Evolutionary conservation across 2,888 invertebrate genomes (phyloP).

Genomic region (Apodemia duryi): DNA sequence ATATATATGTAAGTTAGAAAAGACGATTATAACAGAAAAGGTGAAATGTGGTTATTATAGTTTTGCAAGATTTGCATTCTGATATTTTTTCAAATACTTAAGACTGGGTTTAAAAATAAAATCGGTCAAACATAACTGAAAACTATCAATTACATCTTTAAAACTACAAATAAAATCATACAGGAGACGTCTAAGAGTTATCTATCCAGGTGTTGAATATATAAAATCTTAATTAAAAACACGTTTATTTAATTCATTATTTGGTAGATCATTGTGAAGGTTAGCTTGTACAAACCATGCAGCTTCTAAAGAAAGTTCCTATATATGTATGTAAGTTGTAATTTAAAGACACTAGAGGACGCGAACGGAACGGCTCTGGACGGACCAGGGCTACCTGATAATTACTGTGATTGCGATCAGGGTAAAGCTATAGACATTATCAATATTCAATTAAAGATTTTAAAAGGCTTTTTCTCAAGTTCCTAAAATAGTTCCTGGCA

Average conservation of each 20-base stretch:
- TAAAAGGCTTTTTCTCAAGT: conserved; percentile 25
- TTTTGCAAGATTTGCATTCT: too few relatives aligned
- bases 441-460: conserved; percentile 18
- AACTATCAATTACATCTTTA: background rate
- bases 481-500: conserved; percentile 36
- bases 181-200: conserved; percentile 24
- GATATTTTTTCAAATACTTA: too few relatives aligned
- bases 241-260: conserved; percentile 69
- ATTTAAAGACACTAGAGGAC: conserved; percentile 74
- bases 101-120: background rate
- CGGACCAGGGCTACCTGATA: conserved; percentile 49
- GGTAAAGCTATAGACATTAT: conserved; percentile 52
- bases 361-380: conserved; percentile 50
- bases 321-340: conserved; percentile 79
- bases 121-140: background rate
- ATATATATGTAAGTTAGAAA: too few relatives aligned
- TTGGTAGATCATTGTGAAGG: conserved; percentile 76
- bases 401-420: conserved; percentile 62
- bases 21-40: too few relatives aligned
- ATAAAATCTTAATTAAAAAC: conserved; percentile 39
- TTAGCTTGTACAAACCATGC: conserved; percentile 79
- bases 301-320: conserved; percentile 80
- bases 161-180: conserved; percentile 4
- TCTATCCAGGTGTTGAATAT: conserved; percentile 31
- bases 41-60: too few relatives aligned